A percentile compares a stretch with the other conserved stretches of the same genome.
Conservation (phyloP, 1,140 invertebrate species). For the Monochamus saltuarius region DNA sequence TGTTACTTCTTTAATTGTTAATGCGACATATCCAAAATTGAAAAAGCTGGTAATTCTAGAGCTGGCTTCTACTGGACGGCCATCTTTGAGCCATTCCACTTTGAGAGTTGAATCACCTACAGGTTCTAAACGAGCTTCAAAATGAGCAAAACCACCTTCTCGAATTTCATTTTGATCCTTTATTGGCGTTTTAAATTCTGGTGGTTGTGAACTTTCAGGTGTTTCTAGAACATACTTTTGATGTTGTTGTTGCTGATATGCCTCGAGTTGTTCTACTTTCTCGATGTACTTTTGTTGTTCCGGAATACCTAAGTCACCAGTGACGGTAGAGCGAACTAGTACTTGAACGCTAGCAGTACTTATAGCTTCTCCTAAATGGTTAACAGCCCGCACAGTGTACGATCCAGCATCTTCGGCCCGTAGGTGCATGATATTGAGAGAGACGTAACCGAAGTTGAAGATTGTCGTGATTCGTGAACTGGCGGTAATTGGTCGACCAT, state of each 20-base stretch:
- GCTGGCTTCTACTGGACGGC: slow-evolving; percentile 84
- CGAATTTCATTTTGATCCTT: slow-evolving; percentile 85
- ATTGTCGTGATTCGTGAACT: slow-evolving; percentile 94
- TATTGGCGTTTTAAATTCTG: slow-evolving; percentile 90
- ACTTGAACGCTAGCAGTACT: slow-evolving; percentile 78
- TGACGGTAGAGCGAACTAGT: slow-evolving; percentile 73
- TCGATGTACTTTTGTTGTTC: slow-evolving; percentile 93
- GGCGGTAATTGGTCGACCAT: slow-evolving; percentile 89
- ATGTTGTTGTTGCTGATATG: slow-evolving; percentile 77
- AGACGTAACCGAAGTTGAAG: slow-evolving; percentile 98
- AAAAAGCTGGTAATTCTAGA: slow-evolving; percentile 93
- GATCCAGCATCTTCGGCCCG: slow-evolving; percentile 90
- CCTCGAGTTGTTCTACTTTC: slow-evolving; percentile 90
- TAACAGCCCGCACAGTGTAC: slow-evolving; percentile 87
- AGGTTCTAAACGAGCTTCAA: slow-evolving; percentile 92
- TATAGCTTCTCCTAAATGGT: slow-evolving; percentile 82
- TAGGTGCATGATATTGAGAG: slow-evolving; percentile 96
- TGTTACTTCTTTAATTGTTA: slow-evolving; percentile 93
- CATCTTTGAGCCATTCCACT: slow-evolving; percentile 96
- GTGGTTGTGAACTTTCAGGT: slow-evolving; percentile 74
- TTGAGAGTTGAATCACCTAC: slow-evolving; percentile 86
- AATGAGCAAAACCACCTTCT: slow-evolving; percentile 93
- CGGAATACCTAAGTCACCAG: slow-evolving; percentile 83
- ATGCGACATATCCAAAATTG: slow-evolving; percentile 94
- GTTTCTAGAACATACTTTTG: slow-evolving; percentile 75